phyloP scores from a whole-genome alignment of 2,113 vertebrate species.

The Ciconia boyciana region DNA sequence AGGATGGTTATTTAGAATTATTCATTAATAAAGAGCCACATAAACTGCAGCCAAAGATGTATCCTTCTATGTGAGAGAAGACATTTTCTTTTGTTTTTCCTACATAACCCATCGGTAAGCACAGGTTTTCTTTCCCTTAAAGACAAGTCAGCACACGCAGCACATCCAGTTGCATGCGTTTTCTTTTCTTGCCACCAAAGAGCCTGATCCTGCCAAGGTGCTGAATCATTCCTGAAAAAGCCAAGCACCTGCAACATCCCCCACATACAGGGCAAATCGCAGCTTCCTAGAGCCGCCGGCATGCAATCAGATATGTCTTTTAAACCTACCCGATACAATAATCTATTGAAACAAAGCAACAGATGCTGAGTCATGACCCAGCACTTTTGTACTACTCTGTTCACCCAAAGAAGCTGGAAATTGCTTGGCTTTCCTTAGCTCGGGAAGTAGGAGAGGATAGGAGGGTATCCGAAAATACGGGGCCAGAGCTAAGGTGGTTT shows the following conservation, averaged over 20 bases:
- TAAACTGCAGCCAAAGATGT: not conserved
- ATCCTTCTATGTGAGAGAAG: not conserved
- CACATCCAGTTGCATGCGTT: rapidly evolving
- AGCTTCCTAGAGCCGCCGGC: not conserved
- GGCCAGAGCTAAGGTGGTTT: not conserved
- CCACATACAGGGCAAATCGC: rapidly evolving
- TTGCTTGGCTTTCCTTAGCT: not conserved
- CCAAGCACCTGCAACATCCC: not conserved
- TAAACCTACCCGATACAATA: rapidly evolving
- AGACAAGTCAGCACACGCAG: not conserved
- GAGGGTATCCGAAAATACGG: rapidly evolving
- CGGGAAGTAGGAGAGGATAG: not conserved
- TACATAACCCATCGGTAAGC: not conserved
- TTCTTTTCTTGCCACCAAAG: not conserved
- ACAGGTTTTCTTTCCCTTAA: not conserved
- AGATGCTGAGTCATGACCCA: conserved; percentile 18
- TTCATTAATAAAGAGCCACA: not conserved
- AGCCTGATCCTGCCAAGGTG: not conserved
- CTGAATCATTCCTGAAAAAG: not conserved
- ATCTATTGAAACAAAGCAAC: not conserved
- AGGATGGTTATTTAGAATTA: not conserved
- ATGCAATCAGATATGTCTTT: not conserved
- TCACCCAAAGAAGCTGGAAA: not conserved
- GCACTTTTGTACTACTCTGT: rapidly evolving
- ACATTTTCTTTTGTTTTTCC: not conserved